These are phyloP conservation scores for Aurelia aurita complex sp. Pacific DNA, from an alignment of 30 jellyfish, hydroid and myxozoan species.

Conservation along the genomic window DNA sequence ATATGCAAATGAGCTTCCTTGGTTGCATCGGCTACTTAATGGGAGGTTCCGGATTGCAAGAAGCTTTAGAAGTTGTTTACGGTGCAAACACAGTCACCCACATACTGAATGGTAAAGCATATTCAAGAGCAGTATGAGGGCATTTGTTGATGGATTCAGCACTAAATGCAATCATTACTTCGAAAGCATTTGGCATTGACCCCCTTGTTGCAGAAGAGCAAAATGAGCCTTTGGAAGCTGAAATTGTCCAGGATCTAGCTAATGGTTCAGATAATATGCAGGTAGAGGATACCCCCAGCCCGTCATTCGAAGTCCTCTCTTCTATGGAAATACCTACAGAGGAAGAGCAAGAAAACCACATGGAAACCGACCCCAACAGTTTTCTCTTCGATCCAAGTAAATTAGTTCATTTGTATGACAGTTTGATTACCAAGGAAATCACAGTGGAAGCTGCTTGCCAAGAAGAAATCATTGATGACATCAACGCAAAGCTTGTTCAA, in stretches of 20 bases:
- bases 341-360: constrained; percentile 16
- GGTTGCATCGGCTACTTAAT: constrained; percentile 42
- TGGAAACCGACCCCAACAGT: not conserved
- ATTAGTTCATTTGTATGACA: constrained; percentile 3
- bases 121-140: constrained; percentile 52
- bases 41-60: constrained; percentile 40
- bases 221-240: constrained; percentile 18
- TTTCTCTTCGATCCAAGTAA: constrained; percentile 16
- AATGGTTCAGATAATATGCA: constrained; percentile 22
- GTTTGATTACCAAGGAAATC: constrained; percentile 16
- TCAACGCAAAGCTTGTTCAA: not conserved
- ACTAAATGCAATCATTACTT: constrained; percentile 20
- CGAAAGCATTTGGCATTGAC: constrained; percentile 25
- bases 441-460: constrained; percentile 22
- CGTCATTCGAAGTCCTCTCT: constrained; percentile 16
- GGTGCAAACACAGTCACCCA: constrained; percentile 50
- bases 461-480: not conserved
- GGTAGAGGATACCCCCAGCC: constrained; percentile 1
- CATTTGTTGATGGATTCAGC: constrained; percentile 35
- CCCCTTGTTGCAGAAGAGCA: constrained; percentile 26
- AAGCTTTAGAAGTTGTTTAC: constrained; percentile 23
- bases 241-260: constrained; percentile 13
- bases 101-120: constrained; percentile 48
- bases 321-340: constrained; percentile 14
- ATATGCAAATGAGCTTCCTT: constrained; percentile 44